Evolutionary conservation across 2,888 invertebrate species (phyloP), one percentile per base, ranked within the genome.

Genomic region (Caenorhabditis macrosperma): DNA sequence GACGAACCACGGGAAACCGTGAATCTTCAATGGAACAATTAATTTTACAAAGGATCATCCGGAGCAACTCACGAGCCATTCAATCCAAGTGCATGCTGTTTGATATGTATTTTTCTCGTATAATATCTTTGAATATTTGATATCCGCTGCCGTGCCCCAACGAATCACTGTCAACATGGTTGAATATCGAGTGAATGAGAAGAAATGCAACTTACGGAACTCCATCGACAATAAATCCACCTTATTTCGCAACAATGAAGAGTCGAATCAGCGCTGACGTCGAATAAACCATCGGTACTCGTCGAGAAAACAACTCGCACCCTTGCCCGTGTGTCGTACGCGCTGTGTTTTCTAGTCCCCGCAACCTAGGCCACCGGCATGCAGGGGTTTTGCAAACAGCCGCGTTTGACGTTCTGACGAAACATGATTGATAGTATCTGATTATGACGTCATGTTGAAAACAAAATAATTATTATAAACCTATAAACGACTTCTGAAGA

Each of bases 1-100:
- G 3, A 69, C 77, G 24, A 84, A 64, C 84, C 84, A 84, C n/a
- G 81, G 82, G 6, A 79, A 72, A 30, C 84, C 84, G 33, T 84
- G 82, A 46, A 81, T 63, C 81, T 81, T 57, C 50, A 77, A 35
- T 3, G 28, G 38, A n/a, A 3, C 5, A 24, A 26, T 28, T 12
- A 1, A 6, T 38, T 41, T 41, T 48, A 22, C 7, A 30, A 2
- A 6, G 5, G 10, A 15, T 15, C 44, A 2, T 46, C 24, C 7
- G 22, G 24, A 28, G 12, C 0, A n/a, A 46, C 71, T 52, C 35
- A 80, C 80, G 60, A 64, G 26, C 80, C 80, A 80, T 48, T 80
- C 80, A 17, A 80, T 76, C 80, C 80, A 80, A 33, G 28, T 48
- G 38, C 80, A 80, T 7, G 57, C 33, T 1, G 48, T 52, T 17